Conservation (phyloP, 2,113 vertebrate species). For the Hyaena hyaena region DNA sequence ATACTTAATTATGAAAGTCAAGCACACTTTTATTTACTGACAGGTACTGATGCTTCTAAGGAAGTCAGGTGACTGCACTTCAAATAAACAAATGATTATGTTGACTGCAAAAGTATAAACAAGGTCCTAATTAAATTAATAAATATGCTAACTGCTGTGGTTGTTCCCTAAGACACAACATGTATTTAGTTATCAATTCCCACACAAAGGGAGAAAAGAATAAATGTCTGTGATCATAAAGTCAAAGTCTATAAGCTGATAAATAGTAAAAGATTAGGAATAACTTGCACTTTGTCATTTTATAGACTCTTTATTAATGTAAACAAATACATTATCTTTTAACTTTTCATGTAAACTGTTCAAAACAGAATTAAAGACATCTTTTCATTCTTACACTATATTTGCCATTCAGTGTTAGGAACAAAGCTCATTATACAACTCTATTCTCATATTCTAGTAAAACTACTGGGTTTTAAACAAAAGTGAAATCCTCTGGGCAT, state of each 20-base stretch:
- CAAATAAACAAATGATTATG: slow-evolving; percentile 73
- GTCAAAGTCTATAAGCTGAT: not conserved
- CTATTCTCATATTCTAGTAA: not conserved
- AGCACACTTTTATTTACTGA: slow-evolving; percentile 50
- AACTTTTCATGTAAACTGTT: not conserved
- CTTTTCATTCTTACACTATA: not conserved
- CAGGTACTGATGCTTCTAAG: slow-evolving; percentile 58
- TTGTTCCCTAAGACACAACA: not conserved
- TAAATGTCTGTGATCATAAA: not conserved
- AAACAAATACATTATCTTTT: not conserved
- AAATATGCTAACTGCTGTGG: slow-evolving; percentile 40
- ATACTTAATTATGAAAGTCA: slow-evolving; percentile 59
- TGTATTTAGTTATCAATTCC: slow-evolving; percentile 40
- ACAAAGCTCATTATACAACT: not conserved
- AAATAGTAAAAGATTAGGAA: not conserved
- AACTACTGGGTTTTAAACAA: not conserved
- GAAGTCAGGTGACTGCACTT: slow-evolving; percentile 59
- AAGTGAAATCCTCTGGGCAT: not conserved
- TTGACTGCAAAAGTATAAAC: slow-evolving; percentile 63
- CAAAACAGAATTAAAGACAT: not conserved
- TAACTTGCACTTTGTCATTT: not conserved
- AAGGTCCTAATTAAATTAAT: slow-evolving; percentile 71
- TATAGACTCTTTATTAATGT: not conserved
- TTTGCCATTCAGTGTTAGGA: not conserved
- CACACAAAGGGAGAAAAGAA: not conserved